Conservation (phyloP, 2,113 vertebrate genomes). For the Strix uralensis region DNA sequence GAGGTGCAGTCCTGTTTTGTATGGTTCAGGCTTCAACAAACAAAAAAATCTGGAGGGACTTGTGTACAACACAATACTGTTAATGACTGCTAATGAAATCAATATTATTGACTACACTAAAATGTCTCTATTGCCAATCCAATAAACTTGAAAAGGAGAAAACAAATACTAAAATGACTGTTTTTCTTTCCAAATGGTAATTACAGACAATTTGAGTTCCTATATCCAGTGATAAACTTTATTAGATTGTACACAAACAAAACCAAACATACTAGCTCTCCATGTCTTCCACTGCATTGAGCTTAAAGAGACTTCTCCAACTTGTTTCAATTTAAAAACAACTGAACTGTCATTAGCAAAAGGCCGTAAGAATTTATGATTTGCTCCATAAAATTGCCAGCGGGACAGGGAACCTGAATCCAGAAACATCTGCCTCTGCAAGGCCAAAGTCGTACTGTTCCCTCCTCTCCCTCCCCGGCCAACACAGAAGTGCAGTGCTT, state of each 20-base stretch:
- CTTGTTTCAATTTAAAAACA: neutral
- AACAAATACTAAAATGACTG: neutral
- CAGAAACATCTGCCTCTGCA: neutral
- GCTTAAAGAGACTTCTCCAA: neutral
- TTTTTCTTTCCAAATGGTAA: neutral
- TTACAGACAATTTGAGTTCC: neutral
- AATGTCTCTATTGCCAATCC: neutral
- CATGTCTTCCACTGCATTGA: neutral
- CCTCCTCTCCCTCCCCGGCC: neutral
- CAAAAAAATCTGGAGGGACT: neutral
- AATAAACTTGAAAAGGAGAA: neutral
- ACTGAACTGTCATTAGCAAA: neutral
- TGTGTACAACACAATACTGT: neutral
- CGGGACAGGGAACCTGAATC: neutral
- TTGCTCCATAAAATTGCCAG: neutral
- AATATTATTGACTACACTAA: neutral
- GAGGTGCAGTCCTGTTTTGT: neutral
- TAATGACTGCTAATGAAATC: slow-evolving; percentile 20
- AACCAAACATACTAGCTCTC: neutral
- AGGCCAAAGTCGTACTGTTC: neutral
- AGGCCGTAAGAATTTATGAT: neutral
- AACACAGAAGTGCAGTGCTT: neutral
- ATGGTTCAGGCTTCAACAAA: neutral
- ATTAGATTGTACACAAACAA: neutral
- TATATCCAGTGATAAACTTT: neutral